These are phyloP conservation scores for Ficedula albicollis DNA, from an alignment of 2,797 vertebrate species.

Conservation along the genomic window DNA sequence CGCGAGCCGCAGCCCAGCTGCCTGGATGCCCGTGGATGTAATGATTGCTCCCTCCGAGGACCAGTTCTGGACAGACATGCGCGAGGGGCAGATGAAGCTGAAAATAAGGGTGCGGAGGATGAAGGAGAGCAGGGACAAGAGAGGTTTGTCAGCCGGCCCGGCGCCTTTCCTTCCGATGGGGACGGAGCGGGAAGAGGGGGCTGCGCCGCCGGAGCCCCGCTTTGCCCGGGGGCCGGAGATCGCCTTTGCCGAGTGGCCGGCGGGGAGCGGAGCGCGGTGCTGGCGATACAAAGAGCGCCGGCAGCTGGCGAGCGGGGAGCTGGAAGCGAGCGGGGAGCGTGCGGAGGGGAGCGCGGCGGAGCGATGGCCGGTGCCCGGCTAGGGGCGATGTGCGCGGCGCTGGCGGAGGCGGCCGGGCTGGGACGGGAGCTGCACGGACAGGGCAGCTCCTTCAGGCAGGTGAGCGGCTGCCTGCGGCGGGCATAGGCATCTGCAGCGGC, in stretches of 20 bases:
- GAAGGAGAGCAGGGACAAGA: constrained; percentile 87
- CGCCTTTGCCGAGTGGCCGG: background rate
- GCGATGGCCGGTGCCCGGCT: background rate
- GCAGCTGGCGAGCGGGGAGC: background rate
- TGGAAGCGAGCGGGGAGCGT: background rate
- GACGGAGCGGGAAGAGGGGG: background rate
- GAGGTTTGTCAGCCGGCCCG: constrained; percentile 82
- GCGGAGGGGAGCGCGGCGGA: background rate
- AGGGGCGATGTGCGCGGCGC: background rate
- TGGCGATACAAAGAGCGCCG: background rate
- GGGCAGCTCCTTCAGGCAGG: background rate
- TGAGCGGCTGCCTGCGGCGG: background rate
- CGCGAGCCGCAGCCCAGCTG: constrained; percentile 31
- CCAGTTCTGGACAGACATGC: constrained; percentile 86
- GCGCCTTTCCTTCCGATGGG: constrained; percentile 16
- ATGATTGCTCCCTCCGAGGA: constrained; percentile 84
- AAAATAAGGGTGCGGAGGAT: constrained; percentile 90
- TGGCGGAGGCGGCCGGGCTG: background rate
- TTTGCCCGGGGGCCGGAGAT: background rate
- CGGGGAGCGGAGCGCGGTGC: background rate
- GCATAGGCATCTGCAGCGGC: background rate
- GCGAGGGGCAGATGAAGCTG: constrained; percentile 87
- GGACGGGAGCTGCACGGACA: background rate
- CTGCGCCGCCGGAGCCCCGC: background rate
- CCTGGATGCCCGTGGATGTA: constrained; percentile 86